A percentile compares a stretch with the other conserved stretches of the same genome.
Conservation (phyloP, 1,140 invertebrate genomes). For the Nixonia krombeini region DNA sequence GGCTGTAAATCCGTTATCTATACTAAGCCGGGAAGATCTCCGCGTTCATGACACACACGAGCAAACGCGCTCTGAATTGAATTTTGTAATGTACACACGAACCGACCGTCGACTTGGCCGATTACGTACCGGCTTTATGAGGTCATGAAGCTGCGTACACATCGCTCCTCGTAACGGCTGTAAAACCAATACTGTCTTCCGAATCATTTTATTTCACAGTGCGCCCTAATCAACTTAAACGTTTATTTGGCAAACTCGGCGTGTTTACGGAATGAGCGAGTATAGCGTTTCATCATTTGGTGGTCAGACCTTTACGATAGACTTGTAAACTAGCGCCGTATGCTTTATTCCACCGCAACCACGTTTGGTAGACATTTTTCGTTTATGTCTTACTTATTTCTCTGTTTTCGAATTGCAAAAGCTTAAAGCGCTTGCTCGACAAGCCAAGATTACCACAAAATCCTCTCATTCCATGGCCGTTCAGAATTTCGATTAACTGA, state of each 20-base stretch:
- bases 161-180: conserved; percentile 5
- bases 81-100: conserved; percentile 13
- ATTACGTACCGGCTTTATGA: conserved; percentile 14
- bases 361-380: too few relatives aligned
- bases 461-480: not conserved
- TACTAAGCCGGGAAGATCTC: not conserved
- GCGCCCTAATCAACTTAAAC: too few relatives aligned
- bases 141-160: conserved; percentile 9
- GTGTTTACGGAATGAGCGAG: too few relatives aligned
- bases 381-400: too few relatives aligned
- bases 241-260: too few relatives aligned
- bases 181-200: conserved; percentile 6
- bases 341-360: too few relatives aligned
- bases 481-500: not conserved
- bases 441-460: conserved; percentile 4
- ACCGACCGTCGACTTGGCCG: conserved; percentile 5
- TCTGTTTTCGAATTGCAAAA: too few relatives aligned
- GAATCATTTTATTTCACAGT: conserved; percentile 9
- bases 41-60: not conserved
- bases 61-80: conserved; percentile 4
- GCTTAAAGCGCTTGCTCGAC: not conserved
- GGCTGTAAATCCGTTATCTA: conserved; percentile 13
- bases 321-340: too few relatives aligned
- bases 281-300: too few relatives aligned
- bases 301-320: too few relatives aligned